Evolutionary conservation across 2,113 vertebrate species (phyloP), one percentile per base, ranked within the genome.

Genomic region (Myxocyprinus asiaticus): DNA sequence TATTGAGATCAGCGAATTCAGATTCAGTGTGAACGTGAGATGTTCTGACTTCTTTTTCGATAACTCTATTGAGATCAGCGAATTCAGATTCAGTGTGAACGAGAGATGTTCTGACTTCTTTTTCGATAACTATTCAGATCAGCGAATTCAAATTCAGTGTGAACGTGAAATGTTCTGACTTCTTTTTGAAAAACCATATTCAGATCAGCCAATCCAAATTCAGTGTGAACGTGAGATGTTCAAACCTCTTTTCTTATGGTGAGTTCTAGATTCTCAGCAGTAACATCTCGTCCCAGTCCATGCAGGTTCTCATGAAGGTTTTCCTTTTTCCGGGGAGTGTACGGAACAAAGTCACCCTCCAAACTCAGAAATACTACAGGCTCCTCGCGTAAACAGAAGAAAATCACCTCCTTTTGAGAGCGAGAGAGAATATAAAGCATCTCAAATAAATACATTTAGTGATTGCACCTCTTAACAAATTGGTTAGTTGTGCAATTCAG

Each of bases 291-390:
- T 6, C 88, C 89, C 6, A 94, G 86, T 51, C 81, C 17, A 44
- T 93, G 94, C 3, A 99, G 94, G 90, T 98, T 99, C 86, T 98
- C 96, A 0, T 95, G 95, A 0, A 99, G 93, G 87, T 94, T 98
- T 90, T 96, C 95, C 87, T 95, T 98, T 81, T 91, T 94, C 59
- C 97, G 92, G 0, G 97, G 98, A 0, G 97, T 98, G 89, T 97
- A 99, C 0, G 98, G 94, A 83, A 96, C 82, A 22, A 96, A 98
- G 90, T 99, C 93, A 3, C 90, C 92, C 0, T 92, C 94, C 45
- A 92, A 79, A 15, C 85, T 91, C 83, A 99, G 89, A 83, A 99
- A 99, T 42, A 99, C 87, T 82, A 99, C 94, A 0, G 98, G 98
- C 82, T 99, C 98, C 90, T 97, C 96, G 0, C 98, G 92, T 11